A percentile compares a stretch with the other conserved stretches of the same genome.
These are phyloP conservation scores for Microhierax caerulescens DNA, from an alignment of 2,797 vertebrate species.

Conservation along the genomic window DNA sequence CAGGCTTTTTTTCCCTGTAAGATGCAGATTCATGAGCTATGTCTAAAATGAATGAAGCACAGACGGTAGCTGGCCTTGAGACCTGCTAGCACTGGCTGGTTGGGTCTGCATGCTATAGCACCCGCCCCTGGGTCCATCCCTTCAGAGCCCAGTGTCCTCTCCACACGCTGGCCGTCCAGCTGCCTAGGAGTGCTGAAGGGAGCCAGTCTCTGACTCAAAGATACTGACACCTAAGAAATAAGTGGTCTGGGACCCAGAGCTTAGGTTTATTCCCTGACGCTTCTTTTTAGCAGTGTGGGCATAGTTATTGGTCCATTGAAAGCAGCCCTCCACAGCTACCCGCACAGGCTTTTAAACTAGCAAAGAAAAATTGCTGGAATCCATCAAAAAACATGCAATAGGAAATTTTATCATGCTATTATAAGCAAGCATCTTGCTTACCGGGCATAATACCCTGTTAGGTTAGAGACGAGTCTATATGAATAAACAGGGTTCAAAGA, in stretches of 20 bases:
- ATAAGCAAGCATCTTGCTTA: not conserved
- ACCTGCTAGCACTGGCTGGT: not conserved
- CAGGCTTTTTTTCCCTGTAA: not conserved
- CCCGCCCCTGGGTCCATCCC: not conserved
- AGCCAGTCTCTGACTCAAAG: not conserved
- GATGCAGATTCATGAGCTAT: not conserved
- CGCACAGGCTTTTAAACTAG: not conserved
- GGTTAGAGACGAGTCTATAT: not conserved
- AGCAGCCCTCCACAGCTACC: not conserved
- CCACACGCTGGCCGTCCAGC: not conserved
- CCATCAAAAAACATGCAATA: not conserved
- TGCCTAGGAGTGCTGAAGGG: not conserved
- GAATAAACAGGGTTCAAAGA: not conserved
- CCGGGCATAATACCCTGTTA: not conserved
- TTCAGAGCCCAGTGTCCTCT: not conserved
- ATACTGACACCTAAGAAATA: not conserved
- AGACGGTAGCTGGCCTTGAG: not conserved
- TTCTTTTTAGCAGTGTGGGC: not conserved
- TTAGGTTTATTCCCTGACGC: not conserved
- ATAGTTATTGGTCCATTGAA: not conserved
- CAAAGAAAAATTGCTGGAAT: not conserved
- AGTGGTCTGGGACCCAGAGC: not conserved
- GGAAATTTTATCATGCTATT: not conserved
- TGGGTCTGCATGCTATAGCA: fast-evolving
- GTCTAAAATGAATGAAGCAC: not conserved